These are phyloP conservation scores for Hydrotaea cyrtoneurina DNA, from an alignment of 2,888 invertebrate species.

Conservation along the genomic window DNA sequence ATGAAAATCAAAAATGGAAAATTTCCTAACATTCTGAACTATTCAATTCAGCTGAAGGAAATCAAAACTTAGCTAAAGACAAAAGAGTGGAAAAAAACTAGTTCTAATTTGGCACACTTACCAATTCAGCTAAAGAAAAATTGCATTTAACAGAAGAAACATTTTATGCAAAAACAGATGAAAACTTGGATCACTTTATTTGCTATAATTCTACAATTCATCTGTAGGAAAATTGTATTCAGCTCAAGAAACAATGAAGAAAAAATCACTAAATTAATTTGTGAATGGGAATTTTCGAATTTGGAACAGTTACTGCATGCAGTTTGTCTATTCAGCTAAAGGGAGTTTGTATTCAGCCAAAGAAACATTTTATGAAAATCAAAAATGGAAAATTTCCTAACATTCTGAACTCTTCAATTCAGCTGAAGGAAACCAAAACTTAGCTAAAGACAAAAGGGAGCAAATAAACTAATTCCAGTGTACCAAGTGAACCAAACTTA, in stretches of 20 bases:
- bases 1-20: background rate
- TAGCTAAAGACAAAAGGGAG: background rate
- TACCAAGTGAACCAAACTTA: background rate
- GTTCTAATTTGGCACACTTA: background rate
- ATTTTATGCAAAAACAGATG: no score
- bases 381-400: background rate
- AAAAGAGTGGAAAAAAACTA: background rate
- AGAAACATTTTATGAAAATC: background rate
- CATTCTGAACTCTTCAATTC: background rate
- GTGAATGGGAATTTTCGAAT: no score
- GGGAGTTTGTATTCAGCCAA: background rate
- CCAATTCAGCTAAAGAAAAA: background rate
- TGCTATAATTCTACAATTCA: background rate
- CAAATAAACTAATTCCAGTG: background rate
- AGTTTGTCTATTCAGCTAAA: background rate
- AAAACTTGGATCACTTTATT: background rate
- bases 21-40: background rate
- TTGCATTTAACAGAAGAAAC: background rate
- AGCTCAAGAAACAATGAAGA: background rate
- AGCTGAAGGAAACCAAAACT: background rate
- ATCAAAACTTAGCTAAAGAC: background rate
- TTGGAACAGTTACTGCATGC: no score
- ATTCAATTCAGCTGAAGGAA: background rate
- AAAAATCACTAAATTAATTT: no score
- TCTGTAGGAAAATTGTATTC: background rate